These are phyloP conservation scores for Nansenia antarctica DNA, from an alignment of 2,113 vertebrate species.

Conservation along the genomic window DNA sequence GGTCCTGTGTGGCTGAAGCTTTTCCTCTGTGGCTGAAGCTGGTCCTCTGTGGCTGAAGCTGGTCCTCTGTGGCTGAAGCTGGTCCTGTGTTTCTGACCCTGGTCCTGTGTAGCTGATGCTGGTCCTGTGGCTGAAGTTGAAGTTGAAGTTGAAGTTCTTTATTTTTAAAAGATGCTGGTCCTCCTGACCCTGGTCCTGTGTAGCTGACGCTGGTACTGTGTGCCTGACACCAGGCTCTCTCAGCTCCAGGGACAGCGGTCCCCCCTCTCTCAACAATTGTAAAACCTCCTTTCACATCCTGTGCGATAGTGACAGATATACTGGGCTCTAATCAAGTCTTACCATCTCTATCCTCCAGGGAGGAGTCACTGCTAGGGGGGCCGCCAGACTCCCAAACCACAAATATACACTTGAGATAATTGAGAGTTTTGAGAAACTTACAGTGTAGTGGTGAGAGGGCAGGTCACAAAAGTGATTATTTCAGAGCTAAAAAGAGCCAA, in stretches of 20 bases:
- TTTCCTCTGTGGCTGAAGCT: background rate
- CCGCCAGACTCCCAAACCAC: background rate
- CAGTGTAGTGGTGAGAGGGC: too few relatives aligned
- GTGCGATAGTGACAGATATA: constrained; percentile 45
- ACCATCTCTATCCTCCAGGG: constrained; percentile 50
- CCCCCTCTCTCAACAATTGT: constrained; percentile 11
- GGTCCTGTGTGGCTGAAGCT: background rate
- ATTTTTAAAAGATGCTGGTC: too few relatives aligned
- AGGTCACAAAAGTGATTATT: too few relatives aligned
- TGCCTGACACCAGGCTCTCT: constrained; percentile 8
- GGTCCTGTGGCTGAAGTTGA: background rate
- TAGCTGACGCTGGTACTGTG: background rate
- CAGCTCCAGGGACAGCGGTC: constrained; percentile 17
- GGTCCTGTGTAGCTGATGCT: too few relatives aligned
- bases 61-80: background rate
- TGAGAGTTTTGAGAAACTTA: too few relatives aligned
- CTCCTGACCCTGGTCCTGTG: too few relatives aligned
- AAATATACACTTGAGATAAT: too few relatives aligned
- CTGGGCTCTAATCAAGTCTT: constrained; percentile 44
- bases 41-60: constrained; percentile 1
- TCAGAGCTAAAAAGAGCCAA: too few relatives aligned
- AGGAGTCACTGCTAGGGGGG: constrained; percentile 50
- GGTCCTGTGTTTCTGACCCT: constrained; percentile 1
- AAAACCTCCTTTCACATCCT: constrained; percentile 46
- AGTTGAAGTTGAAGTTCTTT: too few relatives aligned